These are phyloP conservation scores for Chelonoidis abingdonii DNA, from an alignment of 2,113 vertebrate species.

Conservation along the genomic window DNA sequence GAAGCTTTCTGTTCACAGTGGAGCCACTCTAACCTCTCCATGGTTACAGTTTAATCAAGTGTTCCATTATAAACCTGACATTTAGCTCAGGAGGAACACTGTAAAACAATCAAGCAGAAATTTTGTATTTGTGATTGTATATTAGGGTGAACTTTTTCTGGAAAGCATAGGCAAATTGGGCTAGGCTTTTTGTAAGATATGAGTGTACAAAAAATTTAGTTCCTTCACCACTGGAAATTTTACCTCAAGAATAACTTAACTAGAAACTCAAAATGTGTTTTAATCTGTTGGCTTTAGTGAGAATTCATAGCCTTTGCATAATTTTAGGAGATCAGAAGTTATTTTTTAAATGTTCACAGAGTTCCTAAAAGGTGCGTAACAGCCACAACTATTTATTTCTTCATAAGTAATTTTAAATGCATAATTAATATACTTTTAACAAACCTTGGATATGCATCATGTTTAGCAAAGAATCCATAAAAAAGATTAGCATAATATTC, in stretches of 20 bases:
- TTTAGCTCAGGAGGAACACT: background rate
- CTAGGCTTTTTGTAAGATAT: background rate
- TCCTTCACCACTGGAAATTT: background rate
- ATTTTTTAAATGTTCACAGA: too few relatives aligned
- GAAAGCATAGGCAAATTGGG: background rate
- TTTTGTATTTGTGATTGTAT: background rate
- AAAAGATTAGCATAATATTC: too few relatives aligned
- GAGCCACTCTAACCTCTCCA: background rate
- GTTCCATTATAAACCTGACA: background rate
- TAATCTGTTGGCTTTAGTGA: too few relatives aligned
- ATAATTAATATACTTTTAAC: too few relatives aligned
- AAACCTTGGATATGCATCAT: too few relatives aligned
- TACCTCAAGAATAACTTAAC: background rate
- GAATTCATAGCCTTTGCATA: background rate
- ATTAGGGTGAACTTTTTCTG: background rate
- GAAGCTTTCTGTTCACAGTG: background rate
- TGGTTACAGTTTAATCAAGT: background rate
- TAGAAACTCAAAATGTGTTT: background rate
- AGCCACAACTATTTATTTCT: too few relatives aligned
- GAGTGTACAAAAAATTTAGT: background rate
- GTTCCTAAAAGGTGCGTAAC: too few relatives aligned
- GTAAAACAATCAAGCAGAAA: background rate
- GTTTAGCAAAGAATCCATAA: too few relatives aligned
- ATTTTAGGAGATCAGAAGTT: background rate
- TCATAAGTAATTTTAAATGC: too few relatives aligned